Evolutionary conservation across 2,888 invertebrate species (phyloP), one percentile per base, ranked within the genome.

Genomic region (Plebejus melissa): DNA sequence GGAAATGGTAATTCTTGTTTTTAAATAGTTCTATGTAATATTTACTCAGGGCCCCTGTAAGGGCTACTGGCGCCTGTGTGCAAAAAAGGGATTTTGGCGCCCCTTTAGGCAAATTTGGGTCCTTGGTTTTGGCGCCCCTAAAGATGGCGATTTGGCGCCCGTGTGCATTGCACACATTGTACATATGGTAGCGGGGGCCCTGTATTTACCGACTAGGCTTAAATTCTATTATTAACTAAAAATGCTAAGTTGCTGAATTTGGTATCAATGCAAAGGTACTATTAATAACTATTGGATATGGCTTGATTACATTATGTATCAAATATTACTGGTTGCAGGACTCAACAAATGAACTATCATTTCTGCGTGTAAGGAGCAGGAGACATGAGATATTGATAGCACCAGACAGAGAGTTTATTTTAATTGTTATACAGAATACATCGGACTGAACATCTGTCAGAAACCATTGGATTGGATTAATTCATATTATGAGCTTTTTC

Each of bases 351-450:
- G 99, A 99, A 90, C 94, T 99, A 81, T 98, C 98, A 79, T 99
- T 99, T 90, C 94, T 99, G 16, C 95, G 99, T 76, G 96, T 99
- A 77, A 95, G 99, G 82, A 98, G 99, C 77, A 98, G 98, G 91
- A 98, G 99, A 87, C 98, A 99, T 86, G 99, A 99, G 94, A 98
- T 99, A 82, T 97, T 99, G 96, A 97, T 99, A 75, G 99, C 99
- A 36, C 99, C 99, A 38, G 98, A 99, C 85, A 97, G 98, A 87
- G 98, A 99, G 87, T 99, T 98, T 86, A 96, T 98, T 86, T 94
- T 99, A 69, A 98, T 98, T 86, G 98, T 98, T 69, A 96, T 99
- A 83, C 98, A 98, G 88, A 98, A 97, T 90, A 98, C 98, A 76
- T 87, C 94, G 46, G 94, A 94, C 82, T 94, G 91, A 81, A 74